These are phyloP conservation scores for Phalacrocorax brasilianus DNA, from an alignment of 2,113 vertebrate genomes.

Conservation along the genomic window DNA sequence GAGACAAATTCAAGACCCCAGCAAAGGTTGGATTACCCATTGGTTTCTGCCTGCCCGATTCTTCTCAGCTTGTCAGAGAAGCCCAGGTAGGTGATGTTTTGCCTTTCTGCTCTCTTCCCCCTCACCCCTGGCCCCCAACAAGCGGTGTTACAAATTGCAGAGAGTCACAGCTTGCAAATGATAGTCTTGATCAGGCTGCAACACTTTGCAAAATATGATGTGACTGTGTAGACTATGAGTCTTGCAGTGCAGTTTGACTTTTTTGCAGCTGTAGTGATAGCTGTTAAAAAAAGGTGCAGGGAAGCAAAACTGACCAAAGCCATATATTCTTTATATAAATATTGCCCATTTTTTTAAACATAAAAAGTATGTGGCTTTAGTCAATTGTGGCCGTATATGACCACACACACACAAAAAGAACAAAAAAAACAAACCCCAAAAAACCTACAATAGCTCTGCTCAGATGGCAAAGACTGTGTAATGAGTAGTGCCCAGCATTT, in stretches of 20 bases:
- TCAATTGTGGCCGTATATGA: background rate
- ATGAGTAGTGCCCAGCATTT: background rate
- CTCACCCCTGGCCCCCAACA: rapidly evolving
- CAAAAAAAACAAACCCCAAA: too few species aligned
- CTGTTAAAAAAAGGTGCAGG: background rate
- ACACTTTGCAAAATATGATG: background rate
- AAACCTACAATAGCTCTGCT: background rate
- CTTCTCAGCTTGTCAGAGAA: conserved; percentile 77
- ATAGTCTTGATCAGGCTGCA: background rate
- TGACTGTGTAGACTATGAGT: background rate
- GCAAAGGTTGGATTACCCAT: conserved; percentile 93
- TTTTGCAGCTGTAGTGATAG: background rate
- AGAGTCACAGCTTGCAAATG: background rate
- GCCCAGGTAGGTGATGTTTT: conserved; percentile 77
- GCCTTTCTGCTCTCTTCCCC: background rate
- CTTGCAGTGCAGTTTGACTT: background rate
- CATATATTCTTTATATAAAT: background rate
- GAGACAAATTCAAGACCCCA: conserved; percentile 92
- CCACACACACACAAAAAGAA: too few species aligned
- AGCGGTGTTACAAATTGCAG: background rate
- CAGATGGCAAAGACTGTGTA: background rate
- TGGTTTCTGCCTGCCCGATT: conserved; percentile 88
- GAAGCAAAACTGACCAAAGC: background rate
- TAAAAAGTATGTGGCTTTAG: background rate
- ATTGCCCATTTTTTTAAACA: background rate